These are phyloP conservation scores for Calameuta filiformis DNA, from an alignment of 2,888 invertebrate species.

Conservation along the genomic window DNA sequence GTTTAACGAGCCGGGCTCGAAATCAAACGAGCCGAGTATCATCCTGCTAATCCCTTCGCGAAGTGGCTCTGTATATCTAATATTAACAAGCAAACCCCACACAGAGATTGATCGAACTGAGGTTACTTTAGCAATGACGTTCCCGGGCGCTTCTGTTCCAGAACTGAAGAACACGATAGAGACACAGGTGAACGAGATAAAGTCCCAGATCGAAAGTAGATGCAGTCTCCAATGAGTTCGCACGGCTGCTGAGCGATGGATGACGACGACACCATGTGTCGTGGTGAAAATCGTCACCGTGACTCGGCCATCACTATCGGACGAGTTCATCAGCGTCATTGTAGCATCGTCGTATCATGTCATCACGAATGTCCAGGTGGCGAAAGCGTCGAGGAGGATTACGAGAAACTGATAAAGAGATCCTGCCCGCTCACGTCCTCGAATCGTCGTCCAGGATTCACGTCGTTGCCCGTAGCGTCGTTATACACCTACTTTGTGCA, in stretches of 20 bases:
- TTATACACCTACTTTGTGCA: background rate
- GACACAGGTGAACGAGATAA: constrained; percentile 96
- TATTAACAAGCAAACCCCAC: background rate
- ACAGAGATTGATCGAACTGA: background rate
- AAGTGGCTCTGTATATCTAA: background rate
- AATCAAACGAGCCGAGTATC: constrained; percentile 39
- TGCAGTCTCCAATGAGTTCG: constrained; percentile 92
- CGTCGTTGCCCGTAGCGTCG: background rate
- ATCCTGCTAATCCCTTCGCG: background rate
- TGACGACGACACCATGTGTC: constrained; percentile 42
- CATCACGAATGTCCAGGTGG: background rate
- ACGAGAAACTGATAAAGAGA: background rate
- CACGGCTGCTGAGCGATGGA: constrained; percentile 43
- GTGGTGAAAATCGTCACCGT: constrained; percentile 47
- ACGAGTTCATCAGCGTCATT: constrained; percentile 14
- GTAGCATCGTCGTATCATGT: constrained; percentile 19
- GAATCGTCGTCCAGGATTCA: background rate
- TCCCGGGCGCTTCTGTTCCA: constrained; percentile 69
- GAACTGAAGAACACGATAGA: constrained; percentile 97
- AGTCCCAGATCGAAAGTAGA: constrained; percentile 96
- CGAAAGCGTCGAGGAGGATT: background rate
- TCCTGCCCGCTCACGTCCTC: background rate
- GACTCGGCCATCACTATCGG: constrained; percentile 41
- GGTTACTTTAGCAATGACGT: background rate
- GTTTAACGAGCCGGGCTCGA: constrained; percentile 48